Evolutionary conservation across 2,113 vertebrate species (phyloP), one percentile per base, ranked within the genome.

Genomic region (Carassius gibelio): DNA sequence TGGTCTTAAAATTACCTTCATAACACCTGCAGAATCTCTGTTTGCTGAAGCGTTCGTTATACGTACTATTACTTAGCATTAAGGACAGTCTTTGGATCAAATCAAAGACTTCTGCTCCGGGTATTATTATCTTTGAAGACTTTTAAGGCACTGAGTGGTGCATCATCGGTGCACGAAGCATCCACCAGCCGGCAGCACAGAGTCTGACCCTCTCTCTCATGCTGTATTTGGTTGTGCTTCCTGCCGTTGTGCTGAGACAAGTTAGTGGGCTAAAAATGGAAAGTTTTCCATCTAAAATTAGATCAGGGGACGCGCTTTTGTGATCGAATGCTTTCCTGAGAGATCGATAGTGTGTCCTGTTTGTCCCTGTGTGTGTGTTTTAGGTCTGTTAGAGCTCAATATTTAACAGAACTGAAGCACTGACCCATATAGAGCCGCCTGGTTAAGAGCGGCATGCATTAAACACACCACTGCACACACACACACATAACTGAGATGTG

Each of bases 201-300:
- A 61, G 59, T 78, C 42, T 50, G 45, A 74, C 45, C 45, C 9
- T 10, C 50, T 38, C 30, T 45, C 26, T 84, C 8, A 3, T 50
- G 48, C 48, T 50, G 3, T 3, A 50, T 11, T 50, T 50, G 48
- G 48, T 50, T 50, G 10, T 23, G 89, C 91, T 96, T 96, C 95
- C 95, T 96, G 94, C 95, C 94, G 92, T 90, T 94, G 85, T 90
- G 93, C 55, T 89, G 91, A 93, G 93, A 94, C 93, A 90, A 90
- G 87, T 91, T 84, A 92, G 90, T 89, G 92, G 89, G 80, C 71
- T 91, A 91, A 93, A 91, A 92, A 91, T 92, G 94, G 94, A 95
- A 96, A 96, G 74, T 91, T 94, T 92, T 85, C 61, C 75, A 3
- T 89, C 93, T 95, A 93, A 94, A 95, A 96, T 95, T 91, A 95